Percentiles rank a stretch among this genome's conserved stretches.
Conservation (phyloP, 2,797 vertebrate species). For the Triplophysa yarkandensis region DNA sequence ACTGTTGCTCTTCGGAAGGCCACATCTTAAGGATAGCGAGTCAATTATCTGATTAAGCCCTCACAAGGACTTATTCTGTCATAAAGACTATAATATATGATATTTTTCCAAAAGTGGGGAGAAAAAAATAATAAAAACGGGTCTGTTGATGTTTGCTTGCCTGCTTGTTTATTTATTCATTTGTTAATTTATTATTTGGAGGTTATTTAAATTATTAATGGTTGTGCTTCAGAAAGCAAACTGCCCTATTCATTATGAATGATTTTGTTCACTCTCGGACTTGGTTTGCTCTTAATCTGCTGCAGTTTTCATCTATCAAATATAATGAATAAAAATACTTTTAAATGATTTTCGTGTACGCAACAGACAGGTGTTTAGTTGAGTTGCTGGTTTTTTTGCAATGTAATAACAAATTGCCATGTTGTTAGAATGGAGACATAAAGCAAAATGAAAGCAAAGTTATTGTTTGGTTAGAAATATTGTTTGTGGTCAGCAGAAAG, state of each 20-base stretch:
- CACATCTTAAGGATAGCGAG: conserved; percentile 12
- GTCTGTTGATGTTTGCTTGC: conserved; percentile 81
- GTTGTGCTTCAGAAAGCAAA: conserved; percentile 65
- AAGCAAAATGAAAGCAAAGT: conserved; percentile 16
- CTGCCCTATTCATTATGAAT: conserved; percentile 61
- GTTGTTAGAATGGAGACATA: conserved; percentile 24
- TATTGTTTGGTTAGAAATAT: too few species aligned
- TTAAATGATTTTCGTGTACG: conserved; percentile 23
- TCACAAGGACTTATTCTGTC: conserved; percentile 42
- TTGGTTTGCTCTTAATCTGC: conserved; percentile 56
- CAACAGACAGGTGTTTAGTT: conserved; percentile 16
- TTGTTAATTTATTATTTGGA: conserved; percentile 78
- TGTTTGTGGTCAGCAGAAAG: too few species aligned
- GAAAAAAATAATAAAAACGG: conserved; percentile 55
- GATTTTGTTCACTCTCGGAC: conserved; percentile 56
- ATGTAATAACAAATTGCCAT: conserved; percentile 31
- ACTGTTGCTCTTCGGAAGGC: conserved; percentile 27
- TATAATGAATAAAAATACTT: conserved; percentile 44
- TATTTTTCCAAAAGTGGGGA: conserved; percentile 65
- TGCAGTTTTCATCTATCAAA: conserved; percentile 50
- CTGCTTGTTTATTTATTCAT: conserved; percentile 84
- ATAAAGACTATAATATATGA: conserved; percentile 63
- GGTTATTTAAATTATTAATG: conserved; percentile 76
- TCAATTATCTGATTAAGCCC: conserved; percentile 26
- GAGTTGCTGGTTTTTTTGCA: conserved; percentile 24